phyloP scores from a whole-genome alignment of 1,140 invertebrate genomes.

The Lethocerus indicus region DNA sequence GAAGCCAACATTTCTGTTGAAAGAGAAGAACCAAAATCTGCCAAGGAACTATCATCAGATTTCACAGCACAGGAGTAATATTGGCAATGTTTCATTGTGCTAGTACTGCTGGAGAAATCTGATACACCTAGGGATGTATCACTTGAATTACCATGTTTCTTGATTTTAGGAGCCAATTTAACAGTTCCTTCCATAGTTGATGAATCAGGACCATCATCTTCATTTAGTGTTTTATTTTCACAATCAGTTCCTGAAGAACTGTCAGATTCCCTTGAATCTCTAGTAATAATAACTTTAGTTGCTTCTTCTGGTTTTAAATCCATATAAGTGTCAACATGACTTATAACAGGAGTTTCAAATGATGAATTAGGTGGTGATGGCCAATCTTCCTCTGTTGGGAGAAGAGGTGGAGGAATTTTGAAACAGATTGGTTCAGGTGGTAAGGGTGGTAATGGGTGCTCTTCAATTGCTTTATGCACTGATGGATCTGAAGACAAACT shows the following conservation, averaged over 20 bases:
- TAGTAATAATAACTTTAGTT: constrained; percentile 43
- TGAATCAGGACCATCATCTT: constrained; percentile 27
- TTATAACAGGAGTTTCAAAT: constrained; percentile 43
- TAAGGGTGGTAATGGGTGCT: constrained; percentile 18
- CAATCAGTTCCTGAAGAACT: constrained; percentile 17
- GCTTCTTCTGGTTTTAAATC: constrained; percentile 52
- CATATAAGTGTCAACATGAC: constrained; percentile 68
- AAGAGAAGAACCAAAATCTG: constrained; percentile 18
- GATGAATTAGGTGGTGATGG: constrained; percentile 53
- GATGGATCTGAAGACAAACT: constrained; percentile 67
- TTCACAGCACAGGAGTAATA: constrained; percentile 16
- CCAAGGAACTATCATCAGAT: constrained; percentile 20
- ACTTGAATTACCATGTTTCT: constrained; percentile 19
- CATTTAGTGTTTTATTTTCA: constrained; percentile 29
- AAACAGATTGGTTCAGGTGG: constrained; percentile 18
- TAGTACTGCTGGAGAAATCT: constrained; percentile 51
- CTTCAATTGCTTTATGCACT: constrained; percentile 15
- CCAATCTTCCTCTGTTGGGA: constrained; percentile 37
- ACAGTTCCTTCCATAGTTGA: constrained; percentile 40
- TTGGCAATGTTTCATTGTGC: constrained; percentile 17
- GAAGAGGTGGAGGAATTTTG: constrained; percentile 19
- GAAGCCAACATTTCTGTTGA: constrained; percentile 18
- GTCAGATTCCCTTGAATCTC: constrained; percentile 20
- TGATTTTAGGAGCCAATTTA: constrained; percentile 43
- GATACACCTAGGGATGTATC: constrained; percentile 67